phyloP scores from a whole-genome alignment of 2,797 vertebrate genomes.

The Vultur gryphus region DNA sequence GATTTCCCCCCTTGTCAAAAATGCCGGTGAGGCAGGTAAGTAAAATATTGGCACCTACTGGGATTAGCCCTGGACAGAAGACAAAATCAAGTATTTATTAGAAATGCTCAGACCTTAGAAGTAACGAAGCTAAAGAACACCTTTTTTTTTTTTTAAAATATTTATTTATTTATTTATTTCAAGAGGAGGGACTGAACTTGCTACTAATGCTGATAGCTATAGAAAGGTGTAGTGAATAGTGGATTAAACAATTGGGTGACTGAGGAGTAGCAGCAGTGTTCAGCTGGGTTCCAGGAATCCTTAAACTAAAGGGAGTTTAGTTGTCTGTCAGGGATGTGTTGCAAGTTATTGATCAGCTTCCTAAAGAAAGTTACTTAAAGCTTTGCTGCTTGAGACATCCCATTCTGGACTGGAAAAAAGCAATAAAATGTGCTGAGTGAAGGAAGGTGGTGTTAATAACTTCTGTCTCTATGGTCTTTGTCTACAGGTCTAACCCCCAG shows the following conservation, averaged over 20 bases:
- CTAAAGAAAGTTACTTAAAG: background rate
- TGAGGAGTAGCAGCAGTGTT: background rate
- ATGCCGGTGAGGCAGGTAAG: background rate
- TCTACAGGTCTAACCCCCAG: background rate
- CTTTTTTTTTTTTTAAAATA: background rate
- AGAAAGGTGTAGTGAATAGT: background rate
- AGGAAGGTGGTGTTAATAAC: background rate
- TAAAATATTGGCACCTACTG: background rate
- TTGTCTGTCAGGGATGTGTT: background rate
- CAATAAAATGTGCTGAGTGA: background rate
- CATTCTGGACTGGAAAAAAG: background rate
- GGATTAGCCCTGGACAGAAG: background rate
- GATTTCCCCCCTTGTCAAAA: background rate
- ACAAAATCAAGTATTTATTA: background rate
- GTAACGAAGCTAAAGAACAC: background rate
- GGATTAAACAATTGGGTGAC: background rate
- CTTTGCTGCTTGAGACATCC: background rate
- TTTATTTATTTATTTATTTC: background rate
- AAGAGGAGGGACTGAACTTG: background rate
- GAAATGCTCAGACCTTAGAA: background rate
- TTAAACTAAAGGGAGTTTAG: background rate
- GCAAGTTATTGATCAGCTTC: background rate
- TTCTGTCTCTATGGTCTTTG: background rate
- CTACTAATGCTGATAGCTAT: background rate
- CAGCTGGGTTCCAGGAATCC: background rate